These are phyloP conservation scores for Botia kubotai DNA, from an alignment of 2,797 vertebrate genomes.

Conservation along the genomic window DNA sequence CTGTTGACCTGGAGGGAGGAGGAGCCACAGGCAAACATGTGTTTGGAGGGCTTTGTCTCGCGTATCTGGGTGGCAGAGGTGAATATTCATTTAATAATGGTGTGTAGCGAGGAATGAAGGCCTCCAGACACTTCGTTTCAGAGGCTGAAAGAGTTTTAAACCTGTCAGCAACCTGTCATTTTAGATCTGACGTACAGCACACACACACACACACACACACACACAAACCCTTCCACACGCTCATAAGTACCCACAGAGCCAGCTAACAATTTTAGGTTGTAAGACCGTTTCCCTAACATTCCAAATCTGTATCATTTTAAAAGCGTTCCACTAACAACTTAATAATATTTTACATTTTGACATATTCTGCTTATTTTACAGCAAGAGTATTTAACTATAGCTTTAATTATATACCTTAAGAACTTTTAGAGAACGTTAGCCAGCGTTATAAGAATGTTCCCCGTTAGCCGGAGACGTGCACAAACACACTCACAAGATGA, in stretches of 20 bases:
- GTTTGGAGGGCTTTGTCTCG: constrained; percentile 39
- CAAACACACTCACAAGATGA: constrained; percentile 43
- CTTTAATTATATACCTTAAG: no score
- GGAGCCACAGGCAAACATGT: constrained; percentile 47
- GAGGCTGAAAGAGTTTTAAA: constrained; percentile 45
- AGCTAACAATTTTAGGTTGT: no score
- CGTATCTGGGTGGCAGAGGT: constrained; percentile 44
- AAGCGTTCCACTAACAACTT: no score
- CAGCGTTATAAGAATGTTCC: no score
- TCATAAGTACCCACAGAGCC: constrained; percentile 8
- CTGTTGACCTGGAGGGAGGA: constrained; percentile 58
- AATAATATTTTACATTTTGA: no score
- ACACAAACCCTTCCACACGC: not conserved
- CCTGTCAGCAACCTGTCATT: constrained; percentile 62
- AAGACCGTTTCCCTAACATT: no score
- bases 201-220: constrained; percentile 10
- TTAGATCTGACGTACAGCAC: constrained; percentile 47
- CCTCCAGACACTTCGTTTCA: constrained; percentile 50
- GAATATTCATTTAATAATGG: constrained; percentile 51
- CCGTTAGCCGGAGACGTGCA: constrained; percentile 3
- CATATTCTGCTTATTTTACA: no score
- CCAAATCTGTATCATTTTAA: no score
- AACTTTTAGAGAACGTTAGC: no score
- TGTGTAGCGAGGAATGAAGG: constrained; percentile 35
- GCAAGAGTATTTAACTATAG: no score